Evolutionary conservation across 2,113 vertebrate species (phyloP).

Genomic region (Pterophyllum scalare): DNA sequence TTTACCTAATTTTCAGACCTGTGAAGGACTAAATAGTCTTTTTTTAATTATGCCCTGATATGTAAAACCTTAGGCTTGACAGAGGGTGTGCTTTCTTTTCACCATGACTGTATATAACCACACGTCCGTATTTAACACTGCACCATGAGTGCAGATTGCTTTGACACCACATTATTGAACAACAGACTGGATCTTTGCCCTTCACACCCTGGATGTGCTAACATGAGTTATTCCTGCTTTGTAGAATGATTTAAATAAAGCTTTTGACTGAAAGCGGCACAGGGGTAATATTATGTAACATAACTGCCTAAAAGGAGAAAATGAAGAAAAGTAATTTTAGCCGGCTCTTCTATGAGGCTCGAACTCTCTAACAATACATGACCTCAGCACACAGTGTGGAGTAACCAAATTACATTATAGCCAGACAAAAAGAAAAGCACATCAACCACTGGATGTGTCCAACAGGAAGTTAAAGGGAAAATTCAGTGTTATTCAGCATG

Average conservation of each 20-base stretch:
- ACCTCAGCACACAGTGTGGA: background rate
- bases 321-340: background rate
- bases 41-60: too few relatives aligned
- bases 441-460: background rate
- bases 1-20: too few relatives aligned
- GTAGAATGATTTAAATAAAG: background rate
- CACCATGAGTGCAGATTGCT: too few relatives aligned
- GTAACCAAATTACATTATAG: background rate
- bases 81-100: too few relatives aligned
- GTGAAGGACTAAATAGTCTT: too few relatives aligned
- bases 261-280: background rate
- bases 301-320: background rate
- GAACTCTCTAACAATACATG: background rate
- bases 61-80: too few relatives aligned
- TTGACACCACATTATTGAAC: background rate
- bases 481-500: too few relatives aligned
- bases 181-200: background rate
- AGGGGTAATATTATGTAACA: background rate
- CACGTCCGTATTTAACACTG: too few relatives aligned
- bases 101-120: too few relatives aligned
- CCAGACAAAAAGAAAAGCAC: background rate
- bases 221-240: background rate
- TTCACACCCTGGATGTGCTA: background rate
- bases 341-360: background rate
- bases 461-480: background rate